phyloP scores from a whole-genome alignment of 1,140 invertebrate genomes.

The Nephila pilipes region DNA sequence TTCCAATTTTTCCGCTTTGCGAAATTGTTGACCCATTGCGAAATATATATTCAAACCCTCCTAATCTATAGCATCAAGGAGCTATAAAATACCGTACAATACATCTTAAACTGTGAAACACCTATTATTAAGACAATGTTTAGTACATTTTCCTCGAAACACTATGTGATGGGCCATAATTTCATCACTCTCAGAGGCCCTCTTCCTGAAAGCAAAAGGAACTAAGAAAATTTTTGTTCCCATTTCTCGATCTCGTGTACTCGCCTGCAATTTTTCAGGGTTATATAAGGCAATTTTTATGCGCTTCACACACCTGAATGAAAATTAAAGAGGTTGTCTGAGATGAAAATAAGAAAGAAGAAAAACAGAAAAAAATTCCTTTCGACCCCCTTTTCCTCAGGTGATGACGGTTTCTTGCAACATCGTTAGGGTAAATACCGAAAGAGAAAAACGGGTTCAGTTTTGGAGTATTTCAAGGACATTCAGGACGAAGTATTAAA shows the following conservation, averaged over 20 bases:
- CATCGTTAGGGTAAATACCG: constrained; percentile 12
- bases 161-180: no score
- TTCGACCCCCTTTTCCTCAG: constrained; percentile 4
- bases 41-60: no score
- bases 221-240: neutral
- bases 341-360: neutral
- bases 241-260: neutral
- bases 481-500: constrained; percentile 5
- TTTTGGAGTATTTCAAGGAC: constrained; percentile 12
- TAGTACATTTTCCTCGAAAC: no score
- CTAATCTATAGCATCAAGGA: no score
- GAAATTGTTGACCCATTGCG: no score
- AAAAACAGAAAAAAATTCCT: neutral
- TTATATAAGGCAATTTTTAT: constrained; percentile 16
- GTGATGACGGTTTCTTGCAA: constrained; percentile 9
- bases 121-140: no score
- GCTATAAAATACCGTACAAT: no score
- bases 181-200: no score
- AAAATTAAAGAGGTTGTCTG: neutral
- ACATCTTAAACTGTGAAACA: no score
- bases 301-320: neutral
- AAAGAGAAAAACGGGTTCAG: constrained; percentile 32
- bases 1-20: no score
- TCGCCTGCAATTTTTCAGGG: neutral
- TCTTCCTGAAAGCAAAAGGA: neutral